Conservation (phyloP, 37 sponge, comb jelly and placozoan genomes). For the Cladorhizidae sp. region DNA sequence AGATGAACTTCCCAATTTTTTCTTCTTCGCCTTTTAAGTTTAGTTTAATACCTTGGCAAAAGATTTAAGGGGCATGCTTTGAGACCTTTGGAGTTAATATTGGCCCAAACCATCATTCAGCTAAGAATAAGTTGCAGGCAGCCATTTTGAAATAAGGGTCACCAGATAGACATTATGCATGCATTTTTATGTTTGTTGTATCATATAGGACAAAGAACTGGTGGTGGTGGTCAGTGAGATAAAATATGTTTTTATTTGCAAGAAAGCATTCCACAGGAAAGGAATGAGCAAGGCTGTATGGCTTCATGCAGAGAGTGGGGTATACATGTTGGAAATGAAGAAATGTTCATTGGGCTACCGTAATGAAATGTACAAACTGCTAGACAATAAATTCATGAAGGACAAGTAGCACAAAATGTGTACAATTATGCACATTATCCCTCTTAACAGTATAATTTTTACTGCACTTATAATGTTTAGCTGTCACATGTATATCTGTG, state of each 20-base stretch:
- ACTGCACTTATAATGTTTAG: too few relatives aligned
- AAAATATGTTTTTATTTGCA: neutral
- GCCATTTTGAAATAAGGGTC: neutral
- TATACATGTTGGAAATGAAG: neutral
- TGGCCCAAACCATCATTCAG: too few relatives aligned
- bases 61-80: too few relatives aligned
- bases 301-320: conserved; percentile 10
- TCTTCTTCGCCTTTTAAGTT: too few relatives aligned
- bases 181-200: neutral
- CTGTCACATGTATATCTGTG: too few relatives aligned
- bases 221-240: neutral
- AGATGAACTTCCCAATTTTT: too few relatives aligned
- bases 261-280: neutral
- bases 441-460: too few relatives aligned
- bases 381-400: neutral
- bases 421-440: too few relatives aligned
- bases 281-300: neutral
- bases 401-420: too few relatives aligned
- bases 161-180: neutral
- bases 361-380: neutral
- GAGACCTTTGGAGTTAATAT: too few relatives aligned
- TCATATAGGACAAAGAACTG: conserved; percentile 2
- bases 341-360: neutral
- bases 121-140: too few relatives aligned
- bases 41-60: too few relatives aligned